Conservation (phyloP, 2,113 vertebrate species). For the Ondatra zibethicus region DNA sequence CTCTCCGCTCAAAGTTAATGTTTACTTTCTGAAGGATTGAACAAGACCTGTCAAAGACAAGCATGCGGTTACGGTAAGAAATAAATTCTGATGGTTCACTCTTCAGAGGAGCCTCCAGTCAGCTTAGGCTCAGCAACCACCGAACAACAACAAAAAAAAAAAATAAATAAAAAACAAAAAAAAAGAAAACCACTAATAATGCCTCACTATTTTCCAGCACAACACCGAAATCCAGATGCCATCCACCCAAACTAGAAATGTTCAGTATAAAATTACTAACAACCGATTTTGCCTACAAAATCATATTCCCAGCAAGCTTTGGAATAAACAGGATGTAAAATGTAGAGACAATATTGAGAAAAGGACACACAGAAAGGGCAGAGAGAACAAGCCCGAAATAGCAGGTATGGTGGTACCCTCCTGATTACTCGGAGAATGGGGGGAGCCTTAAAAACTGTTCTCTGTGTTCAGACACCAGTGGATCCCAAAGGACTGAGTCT, state of each 20-base stretch:
- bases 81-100: not conserved
- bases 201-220: not conserved
- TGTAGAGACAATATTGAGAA: not conserved
- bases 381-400: not conserved
- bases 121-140: not conserved
- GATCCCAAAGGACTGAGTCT: not conserved
- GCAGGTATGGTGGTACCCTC: not conserved
- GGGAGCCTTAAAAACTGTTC: not conserved
- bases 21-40: not conserved
- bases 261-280: not conserved
- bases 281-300: not conserved
- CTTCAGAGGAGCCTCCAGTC: too few species aligned
- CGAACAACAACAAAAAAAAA: too few species aligned
- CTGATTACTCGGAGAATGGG: not conserved
- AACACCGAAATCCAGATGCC: not conserved
- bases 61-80: not conserved
- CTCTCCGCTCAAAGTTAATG: not conserved
- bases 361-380: not conserved
- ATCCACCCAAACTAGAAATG: not conserved
- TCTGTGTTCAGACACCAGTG: not conserved
- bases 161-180: too few species aligned
- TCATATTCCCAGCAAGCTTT: not conserved
- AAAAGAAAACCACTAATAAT: not conserved
- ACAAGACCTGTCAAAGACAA: not conserved
- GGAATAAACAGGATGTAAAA: not conserved